A percentile compares a stretch with the other conserved stretches of the same genome.
phyloP scores from a whole-genome alignment of 2,888 invertebrate genomes.

The Chloromyia formosa region DNA sequence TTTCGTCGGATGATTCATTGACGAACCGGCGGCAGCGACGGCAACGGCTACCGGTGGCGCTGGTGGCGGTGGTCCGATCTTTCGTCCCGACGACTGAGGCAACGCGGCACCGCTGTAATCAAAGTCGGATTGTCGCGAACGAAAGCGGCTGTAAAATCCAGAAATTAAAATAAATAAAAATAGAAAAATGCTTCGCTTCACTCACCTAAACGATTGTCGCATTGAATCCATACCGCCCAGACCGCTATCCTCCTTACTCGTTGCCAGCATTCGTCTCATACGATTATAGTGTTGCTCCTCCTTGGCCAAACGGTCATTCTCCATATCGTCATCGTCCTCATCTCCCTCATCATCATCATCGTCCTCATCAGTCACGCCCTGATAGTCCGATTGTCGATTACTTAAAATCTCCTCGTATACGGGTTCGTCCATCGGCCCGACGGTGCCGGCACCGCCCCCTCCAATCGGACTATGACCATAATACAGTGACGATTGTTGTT shows the following conservation, averaged over 20 bases:
- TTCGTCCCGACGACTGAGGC: too few species aligned
- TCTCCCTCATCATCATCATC: conserved; percentile 55
- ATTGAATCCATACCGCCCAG: conserved; percentile 23
- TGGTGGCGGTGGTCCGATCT: too few species aligned
- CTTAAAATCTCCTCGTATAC: conserved; percentile 62
- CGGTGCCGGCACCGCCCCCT: too few species aligned
- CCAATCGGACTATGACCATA: conserved; percentile 50
- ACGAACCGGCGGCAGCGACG: too few species aligned
- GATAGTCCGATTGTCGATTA: conserved; percentile 54
- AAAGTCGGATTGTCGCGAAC: conserved; percentile 9
- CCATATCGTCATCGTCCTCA: conserved; percentile 56
- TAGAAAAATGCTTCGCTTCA: neutral
- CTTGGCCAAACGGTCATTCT: conserved; percentile 51
- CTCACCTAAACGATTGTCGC: conserved; percentile 46
- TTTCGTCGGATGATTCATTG: too few species aligned
- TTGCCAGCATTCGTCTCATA: conserved; percentile 44
- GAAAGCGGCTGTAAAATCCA: conserved; percentile 4
- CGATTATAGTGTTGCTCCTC: conserved; percentile 48
- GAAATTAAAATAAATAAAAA: neutral
- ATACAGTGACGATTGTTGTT: conserved; percentile 17
- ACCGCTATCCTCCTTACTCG: conserved; percentile 44
- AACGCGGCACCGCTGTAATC: neutral
- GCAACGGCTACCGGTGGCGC: too few species aligned
- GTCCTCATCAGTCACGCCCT: conserved; percentile 53
- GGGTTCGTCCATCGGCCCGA: conserved; percentile 55